Evolutionary conservation across 2,888 invertebrate genomes (phyloP).

Genomic region (Chironomus riparius): DNA sequence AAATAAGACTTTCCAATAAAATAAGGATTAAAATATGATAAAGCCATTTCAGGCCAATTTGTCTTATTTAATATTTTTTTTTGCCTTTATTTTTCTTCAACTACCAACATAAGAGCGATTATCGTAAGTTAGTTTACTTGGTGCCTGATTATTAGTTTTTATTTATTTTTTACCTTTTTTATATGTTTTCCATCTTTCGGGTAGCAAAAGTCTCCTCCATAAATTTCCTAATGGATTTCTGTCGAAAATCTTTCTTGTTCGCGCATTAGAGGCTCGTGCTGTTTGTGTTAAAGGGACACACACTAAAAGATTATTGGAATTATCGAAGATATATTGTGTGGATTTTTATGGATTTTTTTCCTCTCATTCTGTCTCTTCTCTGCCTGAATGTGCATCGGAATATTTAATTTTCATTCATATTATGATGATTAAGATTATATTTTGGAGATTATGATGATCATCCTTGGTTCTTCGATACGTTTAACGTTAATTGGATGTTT

Average conservation of each 20-base stretch:
- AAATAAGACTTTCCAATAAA: not conserved
- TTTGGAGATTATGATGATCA: not conserved
- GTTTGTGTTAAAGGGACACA: not conserved
- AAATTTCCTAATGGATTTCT: not conserved
- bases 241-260: constrained; percentile 6
- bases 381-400: too few relatives aligned
- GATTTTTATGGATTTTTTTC: not conserved
- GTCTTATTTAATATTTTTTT: not conserved
- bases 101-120: not conserved
- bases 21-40: constrained; percentile 25
- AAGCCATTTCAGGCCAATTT: constrained; percentile 21
- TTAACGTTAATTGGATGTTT: not conserved
- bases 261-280: constrained; percentile 7
- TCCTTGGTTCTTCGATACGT: not conserved
- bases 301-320: not conserved
- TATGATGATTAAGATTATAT: not conserved
- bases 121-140: constrained; percentile 1
- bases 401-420: not conserved
- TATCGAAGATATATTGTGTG: not conserved
- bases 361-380: not conserved
- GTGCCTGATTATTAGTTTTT: not conserved
- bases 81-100: not conserved
- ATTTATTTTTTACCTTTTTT: not conserved
- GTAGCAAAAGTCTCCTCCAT: not conserved
- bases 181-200: too few relatives aligned